Conservation (phyloP, 2,113 vertebrate species). For the Arvicanthis niloticus region DNA sequence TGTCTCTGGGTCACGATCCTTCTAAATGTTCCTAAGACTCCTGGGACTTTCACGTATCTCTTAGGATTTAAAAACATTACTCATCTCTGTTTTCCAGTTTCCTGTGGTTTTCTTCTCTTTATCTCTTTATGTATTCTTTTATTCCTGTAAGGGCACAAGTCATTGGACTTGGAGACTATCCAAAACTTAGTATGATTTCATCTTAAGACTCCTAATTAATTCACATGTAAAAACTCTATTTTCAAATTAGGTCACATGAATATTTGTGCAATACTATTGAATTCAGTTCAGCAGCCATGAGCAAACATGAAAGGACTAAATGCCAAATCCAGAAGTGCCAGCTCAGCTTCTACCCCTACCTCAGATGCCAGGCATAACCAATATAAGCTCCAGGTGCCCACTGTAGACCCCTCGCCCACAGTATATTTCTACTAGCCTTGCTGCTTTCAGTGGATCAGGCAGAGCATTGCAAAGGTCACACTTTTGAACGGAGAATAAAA, state of each 20-base stretch:
- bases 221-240: neutral
- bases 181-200: neutral
- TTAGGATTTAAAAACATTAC: neutral
- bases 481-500: slow-evolving; percentile 35
- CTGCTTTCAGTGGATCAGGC: neutral
- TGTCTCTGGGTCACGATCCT: neutral
- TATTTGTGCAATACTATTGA: neutral
- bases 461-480: neutral
- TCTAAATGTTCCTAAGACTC: neutral
- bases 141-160: neutral
- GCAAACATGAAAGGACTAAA: neutral
- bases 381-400: neutral
- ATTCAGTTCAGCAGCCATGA: neutral
- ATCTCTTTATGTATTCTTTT: neutral
- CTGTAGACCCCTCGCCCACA: neutral
- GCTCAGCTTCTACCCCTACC: neutral
- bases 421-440: neutral
- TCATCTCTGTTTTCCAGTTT: neutral
- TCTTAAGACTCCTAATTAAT: neutral
- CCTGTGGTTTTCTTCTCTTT: neutral
- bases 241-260: neutral
- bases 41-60: neutral
- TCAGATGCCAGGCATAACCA: too few relatives aligned
- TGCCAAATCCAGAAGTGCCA: too few relatives aligned
- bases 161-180: neutral